Evolutionary conservation across 92 coral and sea anemone genomes (phyloP).

Genomic region (Bergia sp.): DNA sequence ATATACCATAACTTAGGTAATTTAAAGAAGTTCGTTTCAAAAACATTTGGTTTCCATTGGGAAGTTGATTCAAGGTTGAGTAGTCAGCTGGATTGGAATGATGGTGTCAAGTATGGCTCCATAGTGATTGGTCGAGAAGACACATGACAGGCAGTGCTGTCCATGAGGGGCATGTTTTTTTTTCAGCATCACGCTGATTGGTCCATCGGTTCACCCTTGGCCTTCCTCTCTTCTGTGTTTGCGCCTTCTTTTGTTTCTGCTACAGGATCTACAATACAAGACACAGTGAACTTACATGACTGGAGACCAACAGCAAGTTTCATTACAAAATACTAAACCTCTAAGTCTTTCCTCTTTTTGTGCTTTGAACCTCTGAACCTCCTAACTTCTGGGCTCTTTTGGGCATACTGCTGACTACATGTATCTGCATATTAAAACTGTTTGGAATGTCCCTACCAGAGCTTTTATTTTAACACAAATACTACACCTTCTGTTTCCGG

Average conservation of each 20-base stretch:
- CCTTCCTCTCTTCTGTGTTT: background rate
- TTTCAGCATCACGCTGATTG: constrained; percentile 1
- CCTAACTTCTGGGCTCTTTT: no score
- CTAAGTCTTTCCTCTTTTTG: no score
- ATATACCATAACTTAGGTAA: background rate
- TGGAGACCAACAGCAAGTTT: background rate
- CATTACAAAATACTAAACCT: no score
- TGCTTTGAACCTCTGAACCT: no score
- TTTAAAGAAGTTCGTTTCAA: background rate
- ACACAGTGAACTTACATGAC: background rate
- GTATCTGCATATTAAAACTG: no score
- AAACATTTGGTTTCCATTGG: constrained; percentile 14
- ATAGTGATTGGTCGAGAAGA: background rate
- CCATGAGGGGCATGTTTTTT: background rate
- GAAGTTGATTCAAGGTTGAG: background rate
- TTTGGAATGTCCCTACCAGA: background rate
- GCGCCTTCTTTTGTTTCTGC: background rate
- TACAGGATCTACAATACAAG: background rate
- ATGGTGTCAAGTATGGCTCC: background rate
- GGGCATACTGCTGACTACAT: no score
- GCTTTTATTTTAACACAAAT: background rate
- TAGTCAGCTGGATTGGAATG: background rate
- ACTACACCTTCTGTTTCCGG: background rate
- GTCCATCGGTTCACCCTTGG: constrained; percentile 14
- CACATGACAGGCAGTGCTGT: background rate